Evolutionary conservation across 1,140 invertebrate species (phyloP), one percentile per base, ranked within the genome.

Genomic region (Brachionus paranguensis): DNA sequence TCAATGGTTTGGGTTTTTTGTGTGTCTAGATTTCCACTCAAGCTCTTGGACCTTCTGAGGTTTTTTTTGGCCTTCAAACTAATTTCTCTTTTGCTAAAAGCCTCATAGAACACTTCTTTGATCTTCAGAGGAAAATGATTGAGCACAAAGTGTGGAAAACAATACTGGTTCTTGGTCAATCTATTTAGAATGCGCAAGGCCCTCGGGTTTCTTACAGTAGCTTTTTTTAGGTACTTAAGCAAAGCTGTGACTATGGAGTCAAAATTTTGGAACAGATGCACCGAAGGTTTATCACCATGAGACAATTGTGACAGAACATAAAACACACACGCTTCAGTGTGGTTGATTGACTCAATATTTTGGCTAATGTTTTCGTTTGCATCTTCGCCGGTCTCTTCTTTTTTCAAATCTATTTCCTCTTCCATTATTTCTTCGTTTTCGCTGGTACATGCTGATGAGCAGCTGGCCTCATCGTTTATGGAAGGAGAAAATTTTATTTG

Each of bases 231-330:
- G 17, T 81, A 81, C 7, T 64, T 64, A 0, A 81, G n/a, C n/a
- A 81, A 64, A 17, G 50, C 55, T 64, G 37, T 68, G 20, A 81
- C 20, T 11, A 81, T 45, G 6, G 78, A 43, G 17, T 81, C 78
- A 45, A 81, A 81, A 64, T 68, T 81, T 24, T 81, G 37, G n/a
- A 81, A 17, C 17, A 81, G 29, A 60, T 20, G 27, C 33, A 17
- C n/a, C 6, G 78, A 64, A 12, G 78, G 78, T 14, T 81, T 81
- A 37, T 81, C 78, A 10, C 78, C 78, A 81, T 81, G 78, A 47
- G 78, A 81, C 37, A 81, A 37, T 68, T 81, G 78, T 43, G 78
- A 81, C 33, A 81, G 37, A 14, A 81, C 78, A 68, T 81, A 81
- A 37, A 81, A 81, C 8, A 81, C 78, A 81, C 78, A 81, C 27